phyloP scores from a whole-genome alignment of 2,797 vertebrate species.

The Anabacerthia variegaticeps region DNA sequence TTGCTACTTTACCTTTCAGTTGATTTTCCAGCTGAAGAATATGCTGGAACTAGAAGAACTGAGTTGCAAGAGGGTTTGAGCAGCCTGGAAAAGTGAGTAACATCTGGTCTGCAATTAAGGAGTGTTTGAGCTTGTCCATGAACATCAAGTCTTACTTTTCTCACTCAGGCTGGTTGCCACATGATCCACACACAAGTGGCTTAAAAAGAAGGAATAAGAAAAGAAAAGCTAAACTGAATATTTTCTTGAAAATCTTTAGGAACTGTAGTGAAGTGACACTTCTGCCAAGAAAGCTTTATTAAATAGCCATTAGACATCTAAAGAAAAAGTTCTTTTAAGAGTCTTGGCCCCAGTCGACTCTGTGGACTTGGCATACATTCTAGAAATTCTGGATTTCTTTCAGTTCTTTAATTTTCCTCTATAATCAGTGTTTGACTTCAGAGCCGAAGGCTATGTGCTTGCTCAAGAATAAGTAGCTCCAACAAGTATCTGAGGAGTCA shows the following conservation, averaged over 20 bases:
- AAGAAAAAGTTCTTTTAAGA: neutral
- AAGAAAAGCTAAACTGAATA: neutral
- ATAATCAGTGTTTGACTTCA: slow-evolving; percentile 1
- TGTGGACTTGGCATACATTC: slow-evolving; percentile 1
- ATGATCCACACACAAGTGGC: neutral
- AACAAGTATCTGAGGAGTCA: neutral
- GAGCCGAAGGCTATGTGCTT: neutral
- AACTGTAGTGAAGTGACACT: slow-evolving; percentile 5
- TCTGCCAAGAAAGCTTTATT: slow-evolving; percentile 38
- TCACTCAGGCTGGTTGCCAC: neutral
- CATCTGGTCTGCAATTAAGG: neutral
- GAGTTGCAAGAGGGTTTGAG: neutral
- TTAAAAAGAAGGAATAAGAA: neutral
- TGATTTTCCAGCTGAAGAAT: neutral
- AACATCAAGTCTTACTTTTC: neutral
- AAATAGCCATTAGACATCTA: slow-evolving; percentile 36
- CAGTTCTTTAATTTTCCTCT: slow-evolving; percentile 46
- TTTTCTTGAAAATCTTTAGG: neutral
- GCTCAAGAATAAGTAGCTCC: slow-evolving; percentile 18
- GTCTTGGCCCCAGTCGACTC: neutral
- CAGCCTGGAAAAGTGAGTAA: neutral
- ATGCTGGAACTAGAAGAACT: neutral
- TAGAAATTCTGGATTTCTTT: slow-evolving; percentile 33
- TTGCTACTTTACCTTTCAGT: neutral
- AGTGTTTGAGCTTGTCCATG: neutral